phyloP scores from a whole-genome alignment of 2,113 vertebrate species.

The Peromyscus californicus region DNA sequence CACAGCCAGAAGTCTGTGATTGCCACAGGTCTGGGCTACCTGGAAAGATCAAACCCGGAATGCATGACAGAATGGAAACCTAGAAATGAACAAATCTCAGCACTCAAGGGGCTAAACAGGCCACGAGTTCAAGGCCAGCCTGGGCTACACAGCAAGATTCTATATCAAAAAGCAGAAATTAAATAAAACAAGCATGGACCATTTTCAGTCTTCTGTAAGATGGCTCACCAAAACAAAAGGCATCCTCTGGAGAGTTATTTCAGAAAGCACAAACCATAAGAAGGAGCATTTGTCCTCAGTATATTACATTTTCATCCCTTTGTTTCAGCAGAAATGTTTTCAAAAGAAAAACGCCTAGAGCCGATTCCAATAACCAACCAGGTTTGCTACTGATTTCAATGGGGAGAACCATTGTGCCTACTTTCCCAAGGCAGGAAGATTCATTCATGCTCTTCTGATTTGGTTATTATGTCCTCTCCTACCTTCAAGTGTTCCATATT shows the following conservation, averaged over 20 bases:
- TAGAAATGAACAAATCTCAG: neutral
- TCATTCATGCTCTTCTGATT: neutral
- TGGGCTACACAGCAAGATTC: neutral
- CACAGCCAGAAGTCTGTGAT: too few species aligned
- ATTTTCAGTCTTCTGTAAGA: constrained; percentile 1
- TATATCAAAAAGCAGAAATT: neutral
- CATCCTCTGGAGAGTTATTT: neutral
- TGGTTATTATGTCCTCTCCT: neutral
- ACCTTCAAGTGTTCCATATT: neutral
- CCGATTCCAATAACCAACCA: neutral
- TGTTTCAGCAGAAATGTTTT: constrained; percentile 45
- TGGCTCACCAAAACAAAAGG: neutral
- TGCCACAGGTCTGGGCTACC: neutral
- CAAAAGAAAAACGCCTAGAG: neutral
- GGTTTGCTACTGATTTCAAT: neutral
- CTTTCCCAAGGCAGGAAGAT: neutral
- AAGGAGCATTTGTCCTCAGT: neutral
- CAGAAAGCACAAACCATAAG: neutral
- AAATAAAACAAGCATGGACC: neutral
- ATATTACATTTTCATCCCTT: neutral
- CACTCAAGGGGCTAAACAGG: neutral
- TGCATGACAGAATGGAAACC: neutral
- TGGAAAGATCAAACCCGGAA: neutral
- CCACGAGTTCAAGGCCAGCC: neutral
- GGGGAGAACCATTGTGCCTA: neutral